phyloP scores from a whole-genome alignment of 2,113 vertebrate genomes.

The Thalassoma bifasciatum region DNA sequence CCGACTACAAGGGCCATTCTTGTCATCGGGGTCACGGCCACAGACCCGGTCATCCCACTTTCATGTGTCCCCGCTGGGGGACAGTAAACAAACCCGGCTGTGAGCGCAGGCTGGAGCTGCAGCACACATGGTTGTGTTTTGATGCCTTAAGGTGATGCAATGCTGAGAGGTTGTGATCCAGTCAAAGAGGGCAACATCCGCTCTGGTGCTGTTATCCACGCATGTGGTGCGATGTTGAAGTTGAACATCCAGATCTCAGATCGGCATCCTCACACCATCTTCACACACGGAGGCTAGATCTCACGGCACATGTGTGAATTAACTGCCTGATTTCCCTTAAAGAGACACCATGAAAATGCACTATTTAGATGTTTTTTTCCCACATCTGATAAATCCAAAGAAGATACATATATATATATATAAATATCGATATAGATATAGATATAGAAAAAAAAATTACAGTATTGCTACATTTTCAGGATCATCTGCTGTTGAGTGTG shows the following conservation, averaged over 20 bases:
- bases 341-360: background rate
- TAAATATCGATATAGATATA: too few species aligned
- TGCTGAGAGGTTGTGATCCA: background rate
- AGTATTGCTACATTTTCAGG: too few species aligned
- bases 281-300: background rate
- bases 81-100: constrained; percentile 62
- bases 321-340: background rate
- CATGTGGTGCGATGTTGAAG: background rate
- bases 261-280: background rate
- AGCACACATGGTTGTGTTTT: constrained; percentile 35
- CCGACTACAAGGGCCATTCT: constrained; percentile 24
- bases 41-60: constrained; percentile 45
- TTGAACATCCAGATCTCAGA: background rate
- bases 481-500: too few species aligned
- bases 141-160: constrained; percentile 25
- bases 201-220: background rate
- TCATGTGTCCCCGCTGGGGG: constrained; percentile 54
- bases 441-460: too few species aligned
- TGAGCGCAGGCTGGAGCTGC: constrained; percentile 15
- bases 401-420: too few species aligned
- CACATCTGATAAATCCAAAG: background rate
- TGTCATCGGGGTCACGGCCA: constrained; percentile 48
- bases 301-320: background rate
- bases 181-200: constrained; percentile 17
- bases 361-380: background rate